Base-by-base conservation (phyloP, 2,888 invertebrate species). In the Drosophila nr. perissopoda region DNA sequence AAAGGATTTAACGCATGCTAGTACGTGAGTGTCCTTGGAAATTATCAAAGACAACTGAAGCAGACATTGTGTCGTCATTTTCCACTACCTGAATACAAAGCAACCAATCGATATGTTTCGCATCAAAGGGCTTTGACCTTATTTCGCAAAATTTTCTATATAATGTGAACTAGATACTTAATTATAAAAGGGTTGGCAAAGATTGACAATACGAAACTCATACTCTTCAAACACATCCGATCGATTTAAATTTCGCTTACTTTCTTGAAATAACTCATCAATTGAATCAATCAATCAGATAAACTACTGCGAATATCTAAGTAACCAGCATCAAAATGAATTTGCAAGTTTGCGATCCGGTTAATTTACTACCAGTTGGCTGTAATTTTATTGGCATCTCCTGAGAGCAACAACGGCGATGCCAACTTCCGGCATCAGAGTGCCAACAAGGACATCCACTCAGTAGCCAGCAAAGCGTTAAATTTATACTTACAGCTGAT, bases 361-460 rank as follows among this genome's bases (percentile, higher is more conserved):
- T 79, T 85, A 81, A 83, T 83, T 79, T 79, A 54, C 73, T 64
- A 72, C 64, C 73, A 81, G 59, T 88, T 79, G 57, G 33, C 36
- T 67, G 71, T 72, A 72, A 82, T 82, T 72, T 64, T 61, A 81
- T 76, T 71, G 81, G 65, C 70, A 63, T 69, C 56, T 46, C 27
- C 31, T 25, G 16, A 11, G 21, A 29, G 16, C 59, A 48, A 31
- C 18, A 34, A 46, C 34, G 53, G 18, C 52, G 36, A 49, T 74
- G 74, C 52, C 59, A 79, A 73, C 63, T 66, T 72, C 66, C 73
- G 73, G 60, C 56, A 76, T 66, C 65, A 51, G 53, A 46, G 56
- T 56, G 75, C 40, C 71, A 59, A 79, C 77, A 79, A 56, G 66
- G 77, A 79, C 75, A 71, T 83, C 53, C 79, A 81, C 67, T 83